Percentiles rank a stretch among this genome's conserved stretches.
These are phyloP conservation scores for Sesia bembeciformis DNA, from an alignment of 2,888 invertebrate species.

Conservation along the genomic window DNA sequence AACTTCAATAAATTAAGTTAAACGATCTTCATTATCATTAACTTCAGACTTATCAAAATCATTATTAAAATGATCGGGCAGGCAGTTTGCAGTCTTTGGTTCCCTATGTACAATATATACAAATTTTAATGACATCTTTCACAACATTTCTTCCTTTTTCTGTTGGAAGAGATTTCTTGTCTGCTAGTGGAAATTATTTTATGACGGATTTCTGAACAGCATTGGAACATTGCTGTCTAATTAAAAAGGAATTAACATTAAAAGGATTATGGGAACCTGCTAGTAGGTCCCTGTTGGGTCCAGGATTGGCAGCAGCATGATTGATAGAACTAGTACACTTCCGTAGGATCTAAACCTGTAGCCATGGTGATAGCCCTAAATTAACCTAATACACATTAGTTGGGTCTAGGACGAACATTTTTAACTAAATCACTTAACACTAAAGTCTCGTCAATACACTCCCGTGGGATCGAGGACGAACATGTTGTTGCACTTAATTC, in stretches of 20 bases:
- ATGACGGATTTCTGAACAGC: slow-evolving; percentile 43
- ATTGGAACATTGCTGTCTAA: background rate
- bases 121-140: slow-evolving; percentile 22
- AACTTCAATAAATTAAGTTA: slow-evolving; percentile 67
- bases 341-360: slow-evolving; percentile 48
- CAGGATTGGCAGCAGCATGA: slow-evolving; percentile 9
- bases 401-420: slow-evolving; percentile 26
- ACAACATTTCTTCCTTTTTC: slow-evolving; percentile 50
- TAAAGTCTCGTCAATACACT: slow-evolving; percentile 26
- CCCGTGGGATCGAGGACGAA: slow-evolving; percentile 37
- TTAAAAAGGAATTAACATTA: slow-evolving; percentile 13
- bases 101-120: slow-evolving; percentile 46
- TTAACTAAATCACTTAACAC: slow-evolving; percentile 11
- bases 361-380: slow-evolving; percentile 29
- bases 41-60: slow-evolving; percentile 30
- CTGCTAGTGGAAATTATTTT: slow-evolving; percentile 54
- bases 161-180: slow-evolving; percentile 54
- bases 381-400: slow-evolving; percentile 27
- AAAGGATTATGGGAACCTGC: slow-evolving; percentile 5
- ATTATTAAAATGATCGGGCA: slow-evolving; percentile 28
- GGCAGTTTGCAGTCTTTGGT: slow-evolving; percentile 65
- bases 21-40: slow-evolving; percentile 32
- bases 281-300: slow-evolving; percentile 12
- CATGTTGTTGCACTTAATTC: slow-evolving; percentile 36
- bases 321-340: slow-evolving; percentile 32